Percentiles rank a stretch among this genome's conserved stretches.
phyloP scores from a whole-genome alignment of 2,113 vertebrate genomes.

The Podocnemis expansa region DNA sequence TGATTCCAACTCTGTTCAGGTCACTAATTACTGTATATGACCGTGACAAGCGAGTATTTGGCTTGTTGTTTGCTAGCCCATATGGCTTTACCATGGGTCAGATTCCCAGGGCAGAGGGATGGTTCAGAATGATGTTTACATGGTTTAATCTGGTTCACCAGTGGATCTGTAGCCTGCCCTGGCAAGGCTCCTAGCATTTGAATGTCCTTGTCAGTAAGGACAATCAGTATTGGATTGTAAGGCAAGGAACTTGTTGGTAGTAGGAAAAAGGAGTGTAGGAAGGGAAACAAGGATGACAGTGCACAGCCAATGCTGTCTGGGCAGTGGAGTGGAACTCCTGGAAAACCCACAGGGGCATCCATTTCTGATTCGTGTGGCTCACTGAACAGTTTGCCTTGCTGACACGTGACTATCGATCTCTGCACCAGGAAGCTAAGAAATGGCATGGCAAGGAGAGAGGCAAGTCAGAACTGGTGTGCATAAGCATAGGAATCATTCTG shows the following conservation, averaged over 20 bases:
- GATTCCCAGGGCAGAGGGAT: neutral
- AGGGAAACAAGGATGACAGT: neutral
- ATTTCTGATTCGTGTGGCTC: neutral
- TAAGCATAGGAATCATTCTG: neutral
- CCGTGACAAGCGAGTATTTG: neutral
- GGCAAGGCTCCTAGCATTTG: neutral
- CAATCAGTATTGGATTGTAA: neutral
- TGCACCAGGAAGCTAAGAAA: neutral
- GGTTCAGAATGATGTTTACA: neutral
- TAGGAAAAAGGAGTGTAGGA: neutral
- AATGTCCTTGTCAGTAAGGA: neutral
- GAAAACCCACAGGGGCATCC: neutral
- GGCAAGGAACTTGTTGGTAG: neutral
- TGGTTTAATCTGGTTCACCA: neutral
- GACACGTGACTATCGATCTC: neutral
- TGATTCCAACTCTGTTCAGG: neutral
- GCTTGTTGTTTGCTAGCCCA: neutral
- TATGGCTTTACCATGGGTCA: neutral
- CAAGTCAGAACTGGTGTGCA: neutral
- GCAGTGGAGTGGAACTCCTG: neutral
- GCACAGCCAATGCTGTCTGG: neutral
- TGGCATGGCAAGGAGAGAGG: neutral
- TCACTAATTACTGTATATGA: neutral
- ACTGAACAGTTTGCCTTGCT: neutral
- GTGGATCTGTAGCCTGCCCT: neutral